Percentiles rank a stretch among this genome's conserved stretches.
Evolutionary conservation across 2,797 vertebrate genomes (phyloP).

Genomic region (Darevskia mixta): DNA sequence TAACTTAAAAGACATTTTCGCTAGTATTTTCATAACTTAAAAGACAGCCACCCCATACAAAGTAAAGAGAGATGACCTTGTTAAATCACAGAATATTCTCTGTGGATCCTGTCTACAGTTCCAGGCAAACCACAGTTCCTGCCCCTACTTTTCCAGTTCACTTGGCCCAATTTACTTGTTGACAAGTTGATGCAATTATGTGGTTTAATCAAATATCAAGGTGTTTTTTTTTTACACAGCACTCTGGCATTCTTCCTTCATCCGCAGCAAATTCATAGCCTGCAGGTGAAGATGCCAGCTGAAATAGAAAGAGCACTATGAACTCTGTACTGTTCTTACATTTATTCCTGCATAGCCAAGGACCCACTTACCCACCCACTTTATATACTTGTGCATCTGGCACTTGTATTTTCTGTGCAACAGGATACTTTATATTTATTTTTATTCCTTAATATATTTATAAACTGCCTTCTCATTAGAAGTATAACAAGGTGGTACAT

Average conservation of each 20-base stretch:
- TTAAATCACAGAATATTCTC: conserved; percentile 8
- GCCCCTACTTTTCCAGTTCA: conserved; percentile 29
- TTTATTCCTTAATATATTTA: neutral
- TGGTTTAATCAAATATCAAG: conserved; percentile 1
- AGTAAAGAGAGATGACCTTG: neutral
- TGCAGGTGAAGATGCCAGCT: neutral
- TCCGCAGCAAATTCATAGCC: neutral
- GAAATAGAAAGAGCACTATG: neutral
- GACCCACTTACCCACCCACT: neutral
- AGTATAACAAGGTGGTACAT: too few relatives aligned
- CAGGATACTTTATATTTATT: neutral
- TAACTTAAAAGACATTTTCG: neutral
- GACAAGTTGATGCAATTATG: conserved; percentile 18
- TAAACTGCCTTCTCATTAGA: too few relatives aligned
- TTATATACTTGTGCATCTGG: neutral
- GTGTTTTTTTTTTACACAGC: neutral
- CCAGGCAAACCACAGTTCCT: neutral
- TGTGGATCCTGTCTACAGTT: neutral
- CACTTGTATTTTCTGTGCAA: neutral
- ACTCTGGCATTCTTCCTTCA: neutral
- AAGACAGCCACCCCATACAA: neutral
- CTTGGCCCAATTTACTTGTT: conserved; percentile 5
- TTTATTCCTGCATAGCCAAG: neutral
- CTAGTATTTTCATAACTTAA: neutral
- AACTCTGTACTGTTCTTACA: neutral